Percentiles rank a stretch among this genome's conserved stretches.
Conservation (phyloP, 64 coral and sea anemone species). For the Acropora yongei region DNA sequence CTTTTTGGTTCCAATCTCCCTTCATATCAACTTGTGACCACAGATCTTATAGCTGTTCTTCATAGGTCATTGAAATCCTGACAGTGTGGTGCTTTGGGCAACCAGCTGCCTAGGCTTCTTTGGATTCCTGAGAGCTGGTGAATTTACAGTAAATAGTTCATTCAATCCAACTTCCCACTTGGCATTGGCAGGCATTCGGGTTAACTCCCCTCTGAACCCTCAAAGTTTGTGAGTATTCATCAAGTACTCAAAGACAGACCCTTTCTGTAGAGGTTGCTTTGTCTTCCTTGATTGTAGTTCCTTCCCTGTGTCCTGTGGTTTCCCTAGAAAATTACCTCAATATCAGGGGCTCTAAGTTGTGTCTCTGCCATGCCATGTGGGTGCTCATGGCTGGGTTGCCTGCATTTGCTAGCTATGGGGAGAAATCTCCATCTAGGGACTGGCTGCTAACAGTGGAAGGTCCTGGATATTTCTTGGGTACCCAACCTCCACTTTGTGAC, state of each 20-base stretch:
- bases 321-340: too few relatives aligned
- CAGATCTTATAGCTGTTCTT: neutral
- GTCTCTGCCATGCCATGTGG: too few relatives aligned
- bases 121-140: neutral
- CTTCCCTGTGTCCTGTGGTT: constrained; percentile 7
- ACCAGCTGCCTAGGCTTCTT: constrained; percentile 2
- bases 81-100: constrained; percentile 32
- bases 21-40: neutral
- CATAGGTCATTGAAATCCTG: neutral
- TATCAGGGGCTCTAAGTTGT: too few relatives aligned
- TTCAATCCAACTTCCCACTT: neutral
- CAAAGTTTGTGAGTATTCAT: neutral
- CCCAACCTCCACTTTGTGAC: too few relatives aligned
- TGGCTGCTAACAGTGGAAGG: too few relatives aligned
- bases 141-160: neutral
- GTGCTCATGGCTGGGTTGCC: too few relatives aligned
- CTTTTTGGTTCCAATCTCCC: neutral
- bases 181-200: neutral
- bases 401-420: too few relatives aligned
- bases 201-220: neutral
- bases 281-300: neutral
- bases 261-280: constrained; percentile 2
- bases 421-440: too few relatives aligned
- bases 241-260: constrained; percentile 3
- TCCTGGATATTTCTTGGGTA: too few relatives aligned